Conservation (phyloP, 2,888 invertebrate species). For the Pollenia labialis region DNA sequence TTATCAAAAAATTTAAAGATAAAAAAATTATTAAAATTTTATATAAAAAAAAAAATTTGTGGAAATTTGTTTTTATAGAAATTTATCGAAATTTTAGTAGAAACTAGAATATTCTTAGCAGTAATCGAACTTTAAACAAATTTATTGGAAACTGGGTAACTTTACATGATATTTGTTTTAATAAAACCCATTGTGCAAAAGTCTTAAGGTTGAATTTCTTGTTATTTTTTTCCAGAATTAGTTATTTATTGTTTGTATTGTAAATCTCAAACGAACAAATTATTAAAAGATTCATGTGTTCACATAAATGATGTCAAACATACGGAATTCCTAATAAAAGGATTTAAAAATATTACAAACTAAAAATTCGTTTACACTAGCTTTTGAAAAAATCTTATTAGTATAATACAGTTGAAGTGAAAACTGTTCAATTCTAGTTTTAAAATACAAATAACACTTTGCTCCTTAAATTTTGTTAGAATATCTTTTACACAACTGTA, state of each 20-base stretch:
- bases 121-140: no score
- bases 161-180: not conserved
- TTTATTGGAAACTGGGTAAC: no score
- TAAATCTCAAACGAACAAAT: slow-evolving; percentile 58
- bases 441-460: not conserved
- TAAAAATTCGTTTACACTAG: not conserved
- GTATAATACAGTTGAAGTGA: not conserved
- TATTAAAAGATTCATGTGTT: slow-evolving; percentile 43
- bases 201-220: slow-evolving; percentile 10
- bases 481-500: not conserved
- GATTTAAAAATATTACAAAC: slow-evolving; percentile 15
- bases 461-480: no score
- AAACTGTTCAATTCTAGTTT: not conserved
- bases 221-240: not conserved
- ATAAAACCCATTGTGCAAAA: slow-evolving; percentile 34
- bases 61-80: no score
- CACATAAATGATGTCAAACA: slow-evolving; percentile 56
- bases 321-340: slow-evolving; percentile 37
- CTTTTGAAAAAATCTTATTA: not conserved
- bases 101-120: no score
- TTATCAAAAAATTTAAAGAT: no score
- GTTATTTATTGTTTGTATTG: slow-evolving; percentile 27
- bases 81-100: no score
- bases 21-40: no score
- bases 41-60: no score